Base-by-base conservation (phyloP, 2,888 invertebrate species). In the Polyploca ridens region DNA sequence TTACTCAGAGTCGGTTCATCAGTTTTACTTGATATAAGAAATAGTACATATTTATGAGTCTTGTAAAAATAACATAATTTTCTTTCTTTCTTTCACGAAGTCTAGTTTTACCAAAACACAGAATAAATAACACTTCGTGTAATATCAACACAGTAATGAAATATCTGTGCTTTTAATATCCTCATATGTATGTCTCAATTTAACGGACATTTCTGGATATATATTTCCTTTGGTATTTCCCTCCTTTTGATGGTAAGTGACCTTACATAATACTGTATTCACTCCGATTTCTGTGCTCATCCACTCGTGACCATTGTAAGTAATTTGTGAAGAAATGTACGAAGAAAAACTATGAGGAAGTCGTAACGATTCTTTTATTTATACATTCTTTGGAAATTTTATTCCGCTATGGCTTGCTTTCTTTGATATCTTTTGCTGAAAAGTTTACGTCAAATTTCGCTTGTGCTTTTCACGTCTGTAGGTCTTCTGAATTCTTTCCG, bases 301-400 rank as follows among this genome's bases (percentile, higher is more conserved):
- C 54, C 54, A 54, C 19, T 54, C 54, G 54, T 54, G 54, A 54
- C 54, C n/a, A 54, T 54, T 54, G 54, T 54, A 49, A 49, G 49
- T 49, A 54, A 19, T 54, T 54, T 54, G 54, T 19, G 19, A 10
- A 16, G 54, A 54, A 54, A 54, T 54, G 16, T 54, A 19, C 54
- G 54, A 10, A 10, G 54, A 54, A 19, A 54, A 54, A 54, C 54
- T 54, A 54, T 19, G 14, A 54, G 54, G 54, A 54, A 54, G 19
- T 54, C 14, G 16, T 54, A 54, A 54, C n/a, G 19, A 6, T 54
- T 54, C 16, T 54, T 54, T 54, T 54, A 54, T 54, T 54, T 54
- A 54, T 54, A 54, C 54, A 54, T 19, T 54, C 54, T 7, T 54
- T 54, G 19, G 54, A 54, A 7, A 19, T 54, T 49, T 19, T 19